phyloP scores from a whole-genome alignment of 2,113 vertebrate genomes.

The Mobula hypostoma region DNA sequence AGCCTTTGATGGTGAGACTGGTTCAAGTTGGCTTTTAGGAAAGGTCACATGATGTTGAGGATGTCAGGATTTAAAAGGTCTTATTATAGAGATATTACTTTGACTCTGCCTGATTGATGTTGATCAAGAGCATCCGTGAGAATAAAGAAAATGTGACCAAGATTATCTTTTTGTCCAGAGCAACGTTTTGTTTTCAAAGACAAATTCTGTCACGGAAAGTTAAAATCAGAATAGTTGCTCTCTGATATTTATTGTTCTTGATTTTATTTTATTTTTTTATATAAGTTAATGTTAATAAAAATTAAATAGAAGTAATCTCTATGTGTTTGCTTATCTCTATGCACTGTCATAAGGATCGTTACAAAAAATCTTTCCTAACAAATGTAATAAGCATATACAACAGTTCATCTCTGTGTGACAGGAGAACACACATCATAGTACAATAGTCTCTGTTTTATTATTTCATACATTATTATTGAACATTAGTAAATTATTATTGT shows the following conservation, averaged over 20 bases:
- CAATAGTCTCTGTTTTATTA: too few species aligned
- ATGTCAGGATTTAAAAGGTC: conserved; percentile 38
- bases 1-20: conserved; percentile 41
- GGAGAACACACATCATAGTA: too few species aligned
- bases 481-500: too few species aligned
- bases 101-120: not conserved
- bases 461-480: too few species aligned
- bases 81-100: conserved; percentile 6
- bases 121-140: not conserved
- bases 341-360: too few species aligned
- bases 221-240: not conserved
- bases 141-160: not conserved
- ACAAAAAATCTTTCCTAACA: too few species aligned
- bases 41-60: conserved; percentile 47
- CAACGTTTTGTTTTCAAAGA: not conserved
- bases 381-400: too few species aligned
- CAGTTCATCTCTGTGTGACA: too few species aligned
- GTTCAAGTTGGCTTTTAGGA: conserved; percentile 45
- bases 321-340: too few species aligned
- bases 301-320: not conserved
- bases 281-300: not conserved
- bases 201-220: not conserved
- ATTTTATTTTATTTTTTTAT: not conserved
- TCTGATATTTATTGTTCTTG: not conserved
- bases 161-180: not conserved